Evolutionary conservation across 2,113 vertebrate species (phyloP), one percentile per base, ranked within the genome.

Genomic region (Sardina pilchardus): DNA sequence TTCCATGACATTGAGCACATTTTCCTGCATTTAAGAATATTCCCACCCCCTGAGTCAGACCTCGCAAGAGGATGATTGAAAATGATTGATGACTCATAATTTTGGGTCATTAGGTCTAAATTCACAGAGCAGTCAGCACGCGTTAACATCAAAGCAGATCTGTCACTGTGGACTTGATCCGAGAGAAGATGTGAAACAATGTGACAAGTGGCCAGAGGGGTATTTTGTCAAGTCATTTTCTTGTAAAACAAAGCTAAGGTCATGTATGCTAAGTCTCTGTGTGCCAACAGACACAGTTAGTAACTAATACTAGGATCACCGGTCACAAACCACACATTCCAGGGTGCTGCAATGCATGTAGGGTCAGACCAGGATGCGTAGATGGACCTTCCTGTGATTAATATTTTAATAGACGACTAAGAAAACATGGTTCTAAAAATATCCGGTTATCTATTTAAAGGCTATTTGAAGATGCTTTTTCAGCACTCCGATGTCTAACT

Each of bases 1-100:
- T 93, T 94, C 92, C 92, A 89, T 89, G 88, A 93, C 92, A 91
- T 89, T 92, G 90, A 92, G 89, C 91, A 92, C 88, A 91, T 91
- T 91, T 90, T 88, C 89, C 82, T 43, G 63, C 91, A 89, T 91
- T 86, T 90, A 89, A 90, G 56, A 89, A 89, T 14, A 85, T 87
- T n/a, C 45, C 36, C 81, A 63, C 83, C 71, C 84, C 53, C 83
- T 63, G 45, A 50, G 48, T 50, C 48, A 83, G 45, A 14, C 16
- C 75, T 24, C 53, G 45, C 59, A 59, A 59, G 43, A 67, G 71
- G 30, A n/a, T 30, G 50, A 56, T 50, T 47, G 81, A 81, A 81
- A 83, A 30, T 26, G 75, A 84, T 89, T 90, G 87, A 91, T 92
- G 93, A 92, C 86, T 92, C 91, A 94, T 88, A 91, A 90, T 89